Evolutionary conservation across 2,113 vertebrate genomes (phyloP), one percentile per base, ranked within the genome.

Genomic region (Pygoscelis adeliae): DNA sequence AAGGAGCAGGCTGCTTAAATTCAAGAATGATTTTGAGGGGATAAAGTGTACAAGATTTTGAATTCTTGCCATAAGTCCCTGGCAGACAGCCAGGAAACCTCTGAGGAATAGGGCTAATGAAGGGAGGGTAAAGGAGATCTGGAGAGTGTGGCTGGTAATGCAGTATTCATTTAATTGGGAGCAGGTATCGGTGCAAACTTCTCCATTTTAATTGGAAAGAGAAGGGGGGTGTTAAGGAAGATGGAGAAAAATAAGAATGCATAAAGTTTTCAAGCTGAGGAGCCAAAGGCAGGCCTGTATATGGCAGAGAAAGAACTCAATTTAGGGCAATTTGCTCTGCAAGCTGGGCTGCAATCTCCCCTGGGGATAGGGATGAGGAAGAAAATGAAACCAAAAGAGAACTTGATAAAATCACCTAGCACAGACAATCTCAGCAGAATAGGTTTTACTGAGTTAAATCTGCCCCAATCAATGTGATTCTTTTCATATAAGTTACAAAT

Each of bases 251-350:
- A 98, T 95, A 97, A 98, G 98, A 99, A 98, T 98, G 98, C 98
- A 98, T 98, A 98, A 99, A 99, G 99, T 99, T 99, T 98, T 98
- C 98, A 98, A 98, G 98, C 98, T 95, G 97, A 99, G 98, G 97
- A 99, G 98, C 98, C 97, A 98, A 98, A 99, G 98, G 98, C 98
- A 99, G 98, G 97, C 98, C 98, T 99, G 98, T 99, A 98, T 99
- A 98, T 98, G 98, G 99, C 98, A 98, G 98, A 99, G 98, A 99
- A 99, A 99, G 99, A 99, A 99, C 99, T 99, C 99, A 99, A 99
- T 99, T 99, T 99, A 99, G 99, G 99, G 99, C 99, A 99, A 99
- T 99, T 99, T 99, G 99, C 99, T 99, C 98, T 97, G 99, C 99
- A 99, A 99, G 99, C 99, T 99, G 98, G 99, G 98, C 98, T 98